Evolutionary conservation across 2,888 invertebrate genomes (phyloP), one percentile per base, ranked within the genome.

Genomic region (Thecophora atra): DNA sequence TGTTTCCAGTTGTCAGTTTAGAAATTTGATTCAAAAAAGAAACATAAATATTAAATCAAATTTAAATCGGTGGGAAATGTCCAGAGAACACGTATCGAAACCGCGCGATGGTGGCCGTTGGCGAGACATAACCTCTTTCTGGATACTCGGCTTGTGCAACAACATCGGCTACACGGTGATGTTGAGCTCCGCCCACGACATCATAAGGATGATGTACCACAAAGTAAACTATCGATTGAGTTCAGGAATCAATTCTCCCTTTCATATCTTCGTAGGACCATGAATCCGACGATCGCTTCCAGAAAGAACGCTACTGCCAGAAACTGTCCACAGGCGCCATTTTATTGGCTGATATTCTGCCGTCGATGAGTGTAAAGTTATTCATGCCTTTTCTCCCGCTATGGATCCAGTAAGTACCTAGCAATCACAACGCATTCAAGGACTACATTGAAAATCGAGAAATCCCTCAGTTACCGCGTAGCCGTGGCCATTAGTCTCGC

Each of bases 121-220:
- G 87, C 85, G 89, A 73, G 88, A 89, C 75, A 81, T 91, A 8
- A 74, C 88, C 3, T 90, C 90, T 0, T 91, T 89, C 81, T 91
- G 94, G 93, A 85, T 94, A 1, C 86, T 94, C 28, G 94, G 94
- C 0, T 85, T 94, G 21, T 92, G 92, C 83, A 94, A 94, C 84
- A 94, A 94, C 86, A 94, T 92, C 85, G 93, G 92, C 65, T 94
- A 94, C 85, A 93, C 93, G 19, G 91, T 94, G 51, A 94, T 94
- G 93, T 86, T 94, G 69, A 92, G 91, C 79, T 93, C 93, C n/a
- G 94, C 94, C 0, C 90, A 91, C 83, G 94, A 94, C 83, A 92
- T 94, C 68, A 78, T 77, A 75, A 84, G 62, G 76, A 81, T 72
- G 67, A 78, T 80, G 63, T 72, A 8, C 37, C 37, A 72, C 21